phyloP scores from a whole-genome alignment of 2,113 vertebrate genomes.

The Cynopterus brachyotis region DNA sequence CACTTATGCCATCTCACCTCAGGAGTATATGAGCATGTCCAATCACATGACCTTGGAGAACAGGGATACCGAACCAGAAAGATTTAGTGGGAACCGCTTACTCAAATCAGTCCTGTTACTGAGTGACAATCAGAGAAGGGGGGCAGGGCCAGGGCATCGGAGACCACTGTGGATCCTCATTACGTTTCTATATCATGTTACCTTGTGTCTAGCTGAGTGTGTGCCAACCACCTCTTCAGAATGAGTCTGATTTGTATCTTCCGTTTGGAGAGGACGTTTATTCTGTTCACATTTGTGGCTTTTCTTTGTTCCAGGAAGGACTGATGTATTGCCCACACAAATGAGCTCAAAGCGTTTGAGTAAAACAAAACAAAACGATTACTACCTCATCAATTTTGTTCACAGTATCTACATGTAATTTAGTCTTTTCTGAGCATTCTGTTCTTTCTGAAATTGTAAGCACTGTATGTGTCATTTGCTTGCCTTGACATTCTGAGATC shows the following conservation, averaged over 20 bases:
- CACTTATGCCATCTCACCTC: background rate
- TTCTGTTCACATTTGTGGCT: background rate
- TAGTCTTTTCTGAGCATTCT: background rate
- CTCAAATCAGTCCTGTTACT: background rate
- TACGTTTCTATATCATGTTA: background rate
- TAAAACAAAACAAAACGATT: background rate
- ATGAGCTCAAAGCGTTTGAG: background rate
- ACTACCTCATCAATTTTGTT: background rate
- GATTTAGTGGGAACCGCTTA: background rate
- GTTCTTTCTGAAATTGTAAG: background rate
- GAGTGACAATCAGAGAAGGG: background rate
- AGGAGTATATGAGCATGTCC: background rate
- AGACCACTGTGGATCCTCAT: background rate
- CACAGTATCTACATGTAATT: background rate
- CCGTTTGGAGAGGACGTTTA: background rate
- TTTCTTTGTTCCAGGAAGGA: background rate
- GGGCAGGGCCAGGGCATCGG: background rate
- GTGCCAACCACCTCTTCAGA: background rate
- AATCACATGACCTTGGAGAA: background rate
- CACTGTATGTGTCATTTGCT: conserved; percentile 11
- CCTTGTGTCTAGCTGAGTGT: background rate
- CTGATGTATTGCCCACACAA: background rate
- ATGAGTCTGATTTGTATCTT: background rate
- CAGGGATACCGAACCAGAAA: background rate
- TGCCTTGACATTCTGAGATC: conserved; percentile 52